Evolutionary conservation across 2,888 invertebrate species (phyloP).

Genomic region (Fragum whitleyi): DNA sequence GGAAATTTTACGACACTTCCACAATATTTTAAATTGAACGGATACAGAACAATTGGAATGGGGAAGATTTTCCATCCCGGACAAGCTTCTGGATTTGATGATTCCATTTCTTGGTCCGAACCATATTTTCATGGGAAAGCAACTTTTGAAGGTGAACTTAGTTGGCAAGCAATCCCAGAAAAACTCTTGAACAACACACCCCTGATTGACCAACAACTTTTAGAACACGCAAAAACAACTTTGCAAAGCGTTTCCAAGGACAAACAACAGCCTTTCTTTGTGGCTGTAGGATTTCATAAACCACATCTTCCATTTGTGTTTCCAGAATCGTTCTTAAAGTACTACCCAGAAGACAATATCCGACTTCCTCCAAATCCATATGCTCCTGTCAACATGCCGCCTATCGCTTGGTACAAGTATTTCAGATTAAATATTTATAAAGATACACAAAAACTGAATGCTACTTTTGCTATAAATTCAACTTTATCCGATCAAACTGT

Average conservation of each 20-base stretch:
- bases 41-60: slow-evolving; percentile 62
- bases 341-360: slow-evolving; percentile 74
- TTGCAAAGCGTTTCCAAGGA: slow-evolving; percentile 84
- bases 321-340: slow-evolving; percentile 91
- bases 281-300: slow-evolving; percentile 95
- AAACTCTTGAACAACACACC: slow-evolving; percentile 86
- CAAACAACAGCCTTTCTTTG: slow-evolving; percentile 89
- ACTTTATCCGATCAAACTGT: slow-evolving; percentile 70
- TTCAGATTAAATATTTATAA: slow-evolving; percentile 64
- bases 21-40: slow-evolving; percentile 66
- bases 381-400: slow-evolving; percentile 71
- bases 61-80: slow-evolving; percentile 70
- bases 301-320: slow-evolving; percentile 96
- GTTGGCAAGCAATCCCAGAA: slow-evolving; percentile 67
- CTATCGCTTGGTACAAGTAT: slow-evolving; percentile 70
- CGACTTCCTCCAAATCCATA: slow-evolving; percentile 70
- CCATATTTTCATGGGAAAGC: slow-evolving; percentile 69
- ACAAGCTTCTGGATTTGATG: slow-evolving; percentile 70
- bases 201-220: slow-evolving; percentile 92
- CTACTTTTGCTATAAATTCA: slow-evolving; percentile 68
- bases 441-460: slow-evolving; percentile 66
- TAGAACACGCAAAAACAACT: slow-evolving; percentile 89
- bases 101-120: slow-evolving; percentile 58
- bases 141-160: slow-evolving; percentile 88
- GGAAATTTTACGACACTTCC: slow-evolving; percentile 71